Conservation (phyloP, 92 coral and sea anemone species). For the Pocillopora meandrina region DNA sequence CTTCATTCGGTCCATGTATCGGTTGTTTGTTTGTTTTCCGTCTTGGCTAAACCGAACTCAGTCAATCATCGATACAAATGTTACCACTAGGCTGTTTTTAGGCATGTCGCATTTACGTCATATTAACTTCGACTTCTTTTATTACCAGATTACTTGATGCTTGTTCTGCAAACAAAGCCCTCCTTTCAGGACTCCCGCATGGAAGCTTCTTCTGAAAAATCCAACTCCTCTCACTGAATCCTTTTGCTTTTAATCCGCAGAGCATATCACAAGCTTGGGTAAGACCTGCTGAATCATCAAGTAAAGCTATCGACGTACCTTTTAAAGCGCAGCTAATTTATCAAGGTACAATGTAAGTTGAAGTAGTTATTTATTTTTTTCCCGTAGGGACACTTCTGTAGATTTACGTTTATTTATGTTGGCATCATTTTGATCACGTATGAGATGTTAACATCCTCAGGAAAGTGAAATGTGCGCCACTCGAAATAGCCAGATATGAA, state of each 20-base stretch:
- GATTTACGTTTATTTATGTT: neutral
- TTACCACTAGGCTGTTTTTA: too few species aligned
- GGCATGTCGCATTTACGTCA: slow-evolving; percentile 1
- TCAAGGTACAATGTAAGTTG: too few species aligned
- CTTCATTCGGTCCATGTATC: too few species aligned
- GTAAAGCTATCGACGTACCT: neutral
- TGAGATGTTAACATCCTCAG: neutral
- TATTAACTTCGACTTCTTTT: neutral
- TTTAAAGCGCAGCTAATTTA: too few species aligned
- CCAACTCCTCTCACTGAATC: too few species aligned
- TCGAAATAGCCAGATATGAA: neutral
- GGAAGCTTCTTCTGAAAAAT: neutral
- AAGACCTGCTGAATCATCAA: neutral
- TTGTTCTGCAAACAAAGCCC: slow-evolving; percentile 5
- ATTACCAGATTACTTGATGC: neutral
- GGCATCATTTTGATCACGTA: neutral
- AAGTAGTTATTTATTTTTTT: too few species aligned
- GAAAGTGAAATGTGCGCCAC: neutral
- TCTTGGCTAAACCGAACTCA: too few species aligned
- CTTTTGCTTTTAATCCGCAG: neutral
- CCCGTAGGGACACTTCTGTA: neutral
- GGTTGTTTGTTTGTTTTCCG: too few species aligned
- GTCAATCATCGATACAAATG: too few species aligned
- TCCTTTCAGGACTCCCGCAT: neutral
- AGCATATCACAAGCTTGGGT: neutral